These are phyloP conservation scores for Carabus problematicus DNA, from an alignment of 2,888 invertebrate species.

Conservation along the genomic window DNA sequence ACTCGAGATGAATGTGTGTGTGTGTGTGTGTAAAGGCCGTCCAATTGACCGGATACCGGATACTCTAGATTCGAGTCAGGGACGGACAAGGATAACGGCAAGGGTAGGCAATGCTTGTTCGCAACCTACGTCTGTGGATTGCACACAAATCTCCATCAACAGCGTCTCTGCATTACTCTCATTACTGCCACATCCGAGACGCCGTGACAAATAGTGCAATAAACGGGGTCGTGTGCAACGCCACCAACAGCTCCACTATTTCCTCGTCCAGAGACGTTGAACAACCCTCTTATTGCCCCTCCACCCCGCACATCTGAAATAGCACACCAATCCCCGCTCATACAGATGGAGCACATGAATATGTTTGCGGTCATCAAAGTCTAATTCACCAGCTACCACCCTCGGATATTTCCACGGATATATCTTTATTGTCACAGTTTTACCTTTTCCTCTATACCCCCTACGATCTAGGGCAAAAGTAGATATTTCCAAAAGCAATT, in stretches of 20 bases:
- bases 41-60: too few relatives aligned
- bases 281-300: background rate
- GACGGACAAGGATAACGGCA: too few relatives aligned
- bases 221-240: constrained; percentile 45
- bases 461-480: too few relatives aligned
- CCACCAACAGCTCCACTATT: background rate
- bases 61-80: too few relatives aligned
- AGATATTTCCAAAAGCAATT: too few relatives aligned
- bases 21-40: too few relatives aligned
- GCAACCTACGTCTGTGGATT: background rate
- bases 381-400: background rate
- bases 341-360: background rate
- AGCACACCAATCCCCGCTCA: background rate
- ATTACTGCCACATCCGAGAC: constrained; percentile 46
- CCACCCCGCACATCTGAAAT: too few relatives aligned
- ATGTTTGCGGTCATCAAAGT: constrained; percentile 20
- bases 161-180: constrained; percentile 45
- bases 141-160: constrained; percentile 49
- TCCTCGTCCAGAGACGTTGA: background rate
- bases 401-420: background rate
- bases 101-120: too few relatives aligned
- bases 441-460: too few relatives aligned
- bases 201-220: constrained; percentile 49
- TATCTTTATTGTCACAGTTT: constrained; percentile 6
- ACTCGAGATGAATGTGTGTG: too few relatives aligned